These are phyloP conservation scores for Ascidia mentula DNA, from an alignment of 23 tunicate species.

Conservation along the genomic window DNA sequence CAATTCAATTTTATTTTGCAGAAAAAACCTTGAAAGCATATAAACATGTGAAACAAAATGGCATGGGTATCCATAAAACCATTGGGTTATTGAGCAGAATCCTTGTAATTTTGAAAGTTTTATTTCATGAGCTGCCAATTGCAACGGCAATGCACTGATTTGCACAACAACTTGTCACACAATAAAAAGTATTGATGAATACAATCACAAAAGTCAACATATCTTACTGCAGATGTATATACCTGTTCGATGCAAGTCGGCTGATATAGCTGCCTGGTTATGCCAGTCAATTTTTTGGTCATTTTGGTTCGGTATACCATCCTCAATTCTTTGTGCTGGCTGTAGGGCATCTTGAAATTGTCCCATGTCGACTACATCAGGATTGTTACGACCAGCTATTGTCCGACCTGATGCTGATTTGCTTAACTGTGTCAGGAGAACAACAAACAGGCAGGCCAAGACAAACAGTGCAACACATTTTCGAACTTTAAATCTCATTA, in stretches of 20 bases:
- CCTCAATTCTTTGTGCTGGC: background rate
- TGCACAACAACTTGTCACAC: too few species aligned
- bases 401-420: background rate
- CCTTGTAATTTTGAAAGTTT: too few species aligned
- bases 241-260: slow-evolving; percentile 34
- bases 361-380: background rate
- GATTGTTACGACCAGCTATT: background rate
- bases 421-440: background rate
- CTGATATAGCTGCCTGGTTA: slow-evolving; percentile 21
- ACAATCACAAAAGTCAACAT: too few species aligned
- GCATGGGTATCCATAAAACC: too few species aligned
- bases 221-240: too few species aligned
- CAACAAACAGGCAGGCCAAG: background rate
- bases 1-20: too few species aligned
- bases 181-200: too few species aligned
- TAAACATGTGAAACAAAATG: background rate
- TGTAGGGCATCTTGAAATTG: background rate
- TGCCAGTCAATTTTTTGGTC: slow-evolving; percentile 36
- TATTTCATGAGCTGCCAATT: too few species aligned
- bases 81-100: too few species aligned
- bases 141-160: too few species aligned
- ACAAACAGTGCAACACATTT: background rate
- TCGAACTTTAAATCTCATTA: background rate
- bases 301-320: background rate
- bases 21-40: background rate